A percentile compares a stretch with the other conserved stretches of the same genome.
phyloP scores from a whole-genome alignment of 37 sponge, comb jelly and placozoan genomes.

The Beroe forskalii region DNA sequence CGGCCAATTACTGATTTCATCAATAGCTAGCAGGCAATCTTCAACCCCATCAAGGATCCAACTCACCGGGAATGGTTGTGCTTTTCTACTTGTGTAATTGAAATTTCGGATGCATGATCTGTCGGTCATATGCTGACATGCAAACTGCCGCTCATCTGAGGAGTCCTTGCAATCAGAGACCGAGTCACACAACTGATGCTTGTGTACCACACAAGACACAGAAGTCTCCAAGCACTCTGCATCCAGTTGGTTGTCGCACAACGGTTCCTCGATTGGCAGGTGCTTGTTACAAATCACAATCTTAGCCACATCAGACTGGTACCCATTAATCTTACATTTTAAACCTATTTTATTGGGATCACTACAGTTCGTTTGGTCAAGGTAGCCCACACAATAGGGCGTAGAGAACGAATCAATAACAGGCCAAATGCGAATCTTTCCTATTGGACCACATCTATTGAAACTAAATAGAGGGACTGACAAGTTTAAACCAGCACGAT shows the following conservation, averaged over 20 bases:
- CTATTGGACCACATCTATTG: neutral
- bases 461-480: neutral
- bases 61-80: neutral
- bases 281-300: neutral
- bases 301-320: neutral
- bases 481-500: no score
- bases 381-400: neutral
- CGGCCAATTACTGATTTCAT: neutral
- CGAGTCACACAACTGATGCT: neutral
- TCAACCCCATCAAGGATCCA: neutral
- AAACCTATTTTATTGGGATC: neutral
- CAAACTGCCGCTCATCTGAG: neutral
- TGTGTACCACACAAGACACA: neutral
- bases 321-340: neutral
- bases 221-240: neutral
- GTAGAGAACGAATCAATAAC: neutral
- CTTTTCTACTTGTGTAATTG: neutral
- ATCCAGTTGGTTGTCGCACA: neutral
- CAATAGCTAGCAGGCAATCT: neutral
- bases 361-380: neutral
- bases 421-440: neutral
- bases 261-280: neutral
- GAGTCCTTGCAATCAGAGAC: neutral
- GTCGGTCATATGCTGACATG: neutral
- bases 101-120: neutral